phyloP scores from a whole-genome alignment of 2,797 vertebrate species.

The Clarias laeviceps region DNA sequence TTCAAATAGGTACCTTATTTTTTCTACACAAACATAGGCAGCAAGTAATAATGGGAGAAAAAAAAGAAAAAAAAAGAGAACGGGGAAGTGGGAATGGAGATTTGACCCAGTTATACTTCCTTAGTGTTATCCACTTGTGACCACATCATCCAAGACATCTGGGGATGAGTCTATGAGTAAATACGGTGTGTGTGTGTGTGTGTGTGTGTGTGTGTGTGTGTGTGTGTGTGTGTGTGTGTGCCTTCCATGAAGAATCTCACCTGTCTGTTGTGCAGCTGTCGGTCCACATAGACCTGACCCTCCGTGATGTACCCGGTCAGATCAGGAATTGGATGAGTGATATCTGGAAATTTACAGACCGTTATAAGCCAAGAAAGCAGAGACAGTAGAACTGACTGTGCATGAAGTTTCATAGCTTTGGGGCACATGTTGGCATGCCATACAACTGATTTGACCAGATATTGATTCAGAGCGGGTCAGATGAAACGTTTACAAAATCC shows the following conservation, averaged over 20 bases:
- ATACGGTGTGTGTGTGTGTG: background rate
- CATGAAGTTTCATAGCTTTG: background rate
- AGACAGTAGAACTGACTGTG: background rate
- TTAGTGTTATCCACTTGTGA: background rate
- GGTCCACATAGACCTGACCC: constrained; percentile 82
- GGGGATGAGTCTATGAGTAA: too few species aligned
- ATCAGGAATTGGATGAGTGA: constrained; percentile 84
- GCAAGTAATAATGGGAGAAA: background rate
- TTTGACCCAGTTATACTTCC: background rate
- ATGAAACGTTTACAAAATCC: constrained; percentile 16
- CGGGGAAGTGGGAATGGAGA: background rate
- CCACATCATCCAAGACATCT: background rate
- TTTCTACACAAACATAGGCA: background rate
- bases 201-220: background rate
- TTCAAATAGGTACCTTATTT: background rate
- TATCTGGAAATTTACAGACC: constrained; percentile 67
- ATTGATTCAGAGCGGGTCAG: background rate
- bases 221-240: background rate
- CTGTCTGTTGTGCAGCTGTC: constrained; percentile 85
- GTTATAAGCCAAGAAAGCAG: constrained; percentile 5
- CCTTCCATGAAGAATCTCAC: constrained; percentile 58
- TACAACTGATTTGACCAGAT: background rate
- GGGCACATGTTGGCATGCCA: constrained; percentile 20
- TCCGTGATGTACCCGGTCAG: constrained; percentile 85
- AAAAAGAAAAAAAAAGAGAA: background rate